Base-by-base conservation (phyloP, 2,797 vertebrate species). In the Xenops minutus region DNA sequence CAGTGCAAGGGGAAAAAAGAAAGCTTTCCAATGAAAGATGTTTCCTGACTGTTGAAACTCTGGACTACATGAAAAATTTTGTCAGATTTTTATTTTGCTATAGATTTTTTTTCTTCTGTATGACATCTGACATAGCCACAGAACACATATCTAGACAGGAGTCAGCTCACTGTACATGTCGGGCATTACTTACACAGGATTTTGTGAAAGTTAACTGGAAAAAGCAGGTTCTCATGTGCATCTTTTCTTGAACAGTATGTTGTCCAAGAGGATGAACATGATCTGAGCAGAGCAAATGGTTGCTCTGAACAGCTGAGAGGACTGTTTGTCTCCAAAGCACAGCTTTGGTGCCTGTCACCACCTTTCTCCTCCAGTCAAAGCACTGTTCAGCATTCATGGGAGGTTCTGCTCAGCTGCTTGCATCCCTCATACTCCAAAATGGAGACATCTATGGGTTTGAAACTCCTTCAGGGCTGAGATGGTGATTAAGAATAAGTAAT, bases 361-460 rank as follows among this genome's bases (percentile, higher is more conserved):
- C 29, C 19, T 36, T 89, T 83, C 27, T 88, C 3, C 56, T 74
- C 61, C 64, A 89, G 44, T 6, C 41, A 75, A 88, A 89, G 19
- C 30, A 19, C 30, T 77, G 36, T 29, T 89, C 78, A 74, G 34
- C 41, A 68, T 89, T 91, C 76, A 84, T 5, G 14, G 34, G 27
- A 89, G 24, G n/a, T 43, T 85, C 89, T 85, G 43, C 61, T 88
- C 56, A 67, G 52, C 78, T 74, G 32, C 68, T 89, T 85, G 37
- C 54, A 59, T 80, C 54, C 64, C 80, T 95, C 24, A 9, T 71
- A 11, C 36, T 71, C 87, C 58, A n/a, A 93, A 94, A 90, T 69
- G 41, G 76, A 95, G 79, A 75, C 73, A 88, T 88, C 76, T 95
- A 39, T 80, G 88, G 30, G 37, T 34, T 94, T 93, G 62, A 91